Base-by-base conservation (phyloP, 2,113 vertebrate genomes). In the Muntiacus reevesi region DNA sequence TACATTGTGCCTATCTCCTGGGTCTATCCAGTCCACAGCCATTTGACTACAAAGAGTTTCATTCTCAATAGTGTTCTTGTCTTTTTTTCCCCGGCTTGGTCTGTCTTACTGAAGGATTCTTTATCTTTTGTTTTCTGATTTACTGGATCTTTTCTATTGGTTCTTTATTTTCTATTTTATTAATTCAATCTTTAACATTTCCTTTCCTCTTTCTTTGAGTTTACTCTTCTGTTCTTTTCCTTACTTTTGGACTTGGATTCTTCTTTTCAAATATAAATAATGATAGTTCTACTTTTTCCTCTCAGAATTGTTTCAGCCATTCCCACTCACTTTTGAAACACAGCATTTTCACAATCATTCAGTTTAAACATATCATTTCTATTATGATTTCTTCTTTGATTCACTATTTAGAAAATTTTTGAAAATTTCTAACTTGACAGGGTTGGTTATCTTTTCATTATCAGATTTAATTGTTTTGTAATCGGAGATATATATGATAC, bases 101-200 rank as follows among this genome's bases (percentile, higher is more conserved):
- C 28, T 83, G 40, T 87, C 64, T 62, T 85, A 57, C 74, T 92
- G 76, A 95, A 74, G 50, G 85, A 79, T 74, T 94, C 83, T 90
- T 57, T 96, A 47, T 85, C 82, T 96, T 94, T 92, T 88, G 76
- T 76, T 95, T 96, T 92, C 84, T 94, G 71, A 81, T 30, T 91
- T 59, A 64, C 52, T 74, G 60, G 52, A 6, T 92, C 43, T 82
- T 87, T 87, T 59, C 87, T 93, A 64, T 88, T 78, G 86, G 43
- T 43, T 95, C 84, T 97, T 92, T 62, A 81, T 89, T 84, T 89
- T 62, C 84, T 50, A n/a, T 84, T 84, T 71, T 83, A 45, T 90
- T 88, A 95, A 76, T 84, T 60, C 47, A 2, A 21, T 85, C 76
- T 81, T 88, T 6, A 95, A n/a, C 16, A 89, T 79, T 87, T 89